A percentile compares a stretch with the other conserved stretches of the same genome.
These are phyloP conservation scores for Dicycla oo DNA, from an alignment of 2,888 invertebrate genomes.

Conservation along the genomic window DNA sequence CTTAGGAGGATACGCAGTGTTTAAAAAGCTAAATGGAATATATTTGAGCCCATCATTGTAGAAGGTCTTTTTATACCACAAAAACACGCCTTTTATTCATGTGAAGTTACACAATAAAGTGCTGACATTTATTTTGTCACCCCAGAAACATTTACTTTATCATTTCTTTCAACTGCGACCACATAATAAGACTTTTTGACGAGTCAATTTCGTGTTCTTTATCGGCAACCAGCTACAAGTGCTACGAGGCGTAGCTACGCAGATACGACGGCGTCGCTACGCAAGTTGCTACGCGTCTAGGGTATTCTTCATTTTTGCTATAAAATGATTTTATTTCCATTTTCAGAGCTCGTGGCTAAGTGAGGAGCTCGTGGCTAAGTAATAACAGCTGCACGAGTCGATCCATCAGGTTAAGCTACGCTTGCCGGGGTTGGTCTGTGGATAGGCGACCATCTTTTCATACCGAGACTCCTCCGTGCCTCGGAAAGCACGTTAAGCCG, in stretches of 20 bases:
- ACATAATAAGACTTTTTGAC: no score
- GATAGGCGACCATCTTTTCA: no score
- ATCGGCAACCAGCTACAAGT: not conserved
- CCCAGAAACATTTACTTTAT: not conserved
- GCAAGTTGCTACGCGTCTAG: not conserved
- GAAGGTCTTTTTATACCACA: not conserved
- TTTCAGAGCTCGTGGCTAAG: no score
- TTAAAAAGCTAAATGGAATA: not conserved
- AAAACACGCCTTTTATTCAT: not conserved
- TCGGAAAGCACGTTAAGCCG: no score
- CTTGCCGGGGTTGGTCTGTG: no score
- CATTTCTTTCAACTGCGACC: not conserved
- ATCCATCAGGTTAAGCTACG: no score
- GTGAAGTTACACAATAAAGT: not conserved
- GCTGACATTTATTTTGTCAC: not conserved
- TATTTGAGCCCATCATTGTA: not conserved
- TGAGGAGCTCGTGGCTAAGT: no score
- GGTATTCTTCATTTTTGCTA: not conserved
- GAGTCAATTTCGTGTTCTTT: no score
- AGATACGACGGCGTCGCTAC: slow-evolving; percentile 8
- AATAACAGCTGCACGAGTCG: no score
- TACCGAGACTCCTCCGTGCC: no score
- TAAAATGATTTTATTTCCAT: no score
- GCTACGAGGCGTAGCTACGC: slow-evolving; percentile 2
- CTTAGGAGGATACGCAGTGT: not conserved